Base-by-base conservation (phyloP, 1,140 invertebrate species). In the Apolygus lucorum region DNA sequence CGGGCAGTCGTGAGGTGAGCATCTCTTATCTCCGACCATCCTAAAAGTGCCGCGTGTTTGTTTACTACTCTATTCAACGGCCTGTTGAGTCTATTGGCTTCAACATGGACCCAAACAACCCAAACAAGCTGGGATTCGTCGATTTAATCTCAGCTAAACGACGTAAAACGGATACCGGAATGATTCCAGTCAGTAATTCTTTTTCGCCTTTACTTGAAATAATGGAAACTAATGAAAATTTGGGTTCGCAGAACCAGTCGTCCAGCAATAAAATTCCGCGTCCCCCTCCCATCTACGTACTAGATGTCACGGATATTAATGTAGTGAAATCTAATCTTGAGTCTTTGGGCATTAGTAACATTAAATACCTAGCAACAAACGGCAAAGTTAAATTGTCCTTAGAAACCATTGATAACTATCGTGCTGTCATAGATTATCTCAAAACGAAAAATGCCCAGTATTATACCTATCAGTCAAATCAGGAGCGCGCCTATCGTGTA, bases 381-480 rank as follows among this genome's bases (percentile, higher is more conserved):
- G 63, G 28, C 11, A 64, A 64, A 64, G 63, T 64, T 24, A 64
- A 64, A 28, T 14, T 64, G 28, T 64, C 63, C 4, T 14, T 64
- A 14, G 63, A 64, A 27, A 27, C 63, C 11, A 28, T 64, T 27
- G 63, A 64, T 8, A 28, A 64, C 63, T 64, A 64, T 24, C 24
- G 63, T 27, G 27, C 24, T 27, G 28, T 28, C 11, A 64, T 28
- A 2, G 28, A 64, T 8, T 64, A 26, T 64, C 63, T 64, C 11
- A 28, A 64, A 27, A 26, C 63, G 14, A 26, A 64, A 2, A 28
- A 28, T 17, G 63, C 26, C 2, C 63, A 64, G 27, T 67, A 49
- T 49, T 29, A 67, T 28, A 70, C 62, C 2, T 70, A 70, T 49
- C 68, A 70, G 28, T 28, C 54, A 2, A 70, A 70, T 34, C 14